Base-by-base conservation (phyloP, 2,113 vertebrate genomes). In the Heptranchias perlo region DNA sequence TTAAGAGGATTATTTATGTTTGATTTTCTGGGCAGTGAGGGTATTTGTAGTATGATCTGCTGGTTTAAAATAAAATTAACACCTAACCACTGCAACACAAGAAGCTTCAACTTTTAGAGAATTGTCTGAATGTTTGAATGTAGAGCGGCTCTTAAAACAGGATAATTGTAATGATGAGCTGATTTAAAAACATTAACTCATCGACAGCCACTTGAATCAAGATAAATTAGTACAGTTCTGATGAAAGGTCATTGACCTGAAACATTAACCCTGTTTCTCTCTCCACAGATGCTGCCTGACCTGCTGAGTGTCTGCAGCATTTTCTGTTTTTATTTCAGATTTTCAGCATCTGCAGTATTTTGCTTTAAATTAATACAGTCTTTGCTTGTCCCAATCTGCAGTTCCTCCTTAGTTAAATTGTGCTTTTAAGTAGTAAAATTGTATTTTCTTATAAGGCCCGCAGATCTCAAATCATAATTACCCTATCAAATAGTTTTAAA, bases 401-500 rank as follows among this genome's bases (percentile, higher is more conserved):
- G 58, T 93, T 62, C 89, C 31, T 64, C 58, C 58, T 64, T n/a
- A 39, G n/a, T 93, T 64, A 13, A 21, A 0, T 6, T 93, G 13
- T 44, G 76, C 76, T 82, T 44, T 44, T n/a, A 93, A 64, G 89
- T 10, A 21, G 58, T 61, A 93, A 62, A 62, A 25, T 58, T 93
- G 89, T n/a, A 58, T 44, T 18, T 8, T 23, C 89, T 62, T 58
- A 64, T 93, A 62, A 93, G 89, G 58, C 58, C 10, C 4, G n/a
- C 89, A 39, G 89, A 93, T 93, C 89, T 64, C 89, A 93, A 93
- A 62, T 62, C 89, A 93, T 62, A n/a, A 61, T 39, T 39, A 93
- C 35, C 58, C 89, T 39, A 61, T 35, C 58, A 93, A 93, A 93
- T 62, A 93, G 58, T 93, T 93, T 93, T 10, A 39, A 61, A 93